Evolutionary conservation across 2,113 vertebrate genomes (phyloP).

Genomic region (Pimephales promelas): DNA sequence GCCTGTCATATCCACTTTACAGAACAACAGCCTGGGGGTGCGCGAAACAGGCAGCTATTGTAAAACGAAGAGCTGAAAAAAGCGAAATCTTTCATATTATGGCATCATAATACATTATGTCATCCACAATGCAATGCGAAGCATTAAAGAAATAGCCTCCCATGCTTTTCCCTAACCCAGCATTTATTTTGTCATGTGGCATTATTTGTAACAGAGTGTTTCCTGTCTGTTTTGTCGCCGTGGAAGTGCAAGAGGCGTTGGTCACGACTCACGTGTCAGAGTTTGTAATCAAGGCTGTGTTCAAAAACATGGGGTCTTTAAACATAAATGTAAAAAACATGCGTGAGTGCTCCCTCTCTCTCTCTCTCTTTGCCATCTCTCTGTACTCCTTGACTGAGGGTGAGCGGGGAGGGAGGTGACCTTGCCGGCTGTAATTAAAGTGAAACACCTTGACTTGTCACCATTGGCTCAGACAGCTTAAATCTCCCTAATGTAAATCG

Average conservation of each 20-base stretch:
- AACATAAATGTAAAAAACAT: conserved; percentile 70
- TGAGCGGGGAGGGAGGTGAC: conserved; percentile 76
- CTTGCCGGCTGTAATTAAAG: conserved; percentile 84
- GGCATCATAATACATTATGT: conserved; percentile 73
- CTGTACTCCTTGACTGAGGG: conserved; percentile 64
- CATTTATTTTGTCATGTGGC: conserved; percentile 75
- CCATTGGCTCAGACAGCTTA: conserved; percentile 81
- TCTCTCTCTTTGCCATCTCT: conserved; percentile 57
- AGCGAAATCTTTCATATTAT: conserved; percentile 71
- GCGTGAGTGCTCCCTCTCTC: conserved; percentile 45
- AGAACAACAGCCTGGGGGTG: conserved; percentile 67
- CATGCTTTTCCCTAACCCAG: conserved; percentile 48
- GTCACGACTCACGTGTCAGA: conserved; percentile 40
- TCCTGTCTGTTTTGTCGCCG: conserved; percentile 36
- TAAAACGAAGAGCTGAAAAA: conserved; percentile 59
- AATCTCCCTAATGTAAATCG: conserved; percentile 85
- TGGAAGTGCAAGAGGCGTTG: neutral
- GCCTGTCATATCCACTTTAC: conserved; percentile 73
- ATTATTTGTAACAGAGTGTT: conserved; percentile 71
- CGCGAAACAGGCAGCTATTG: conserved; percentile 56
- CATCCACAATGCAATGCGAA: conserved; percentile 66
- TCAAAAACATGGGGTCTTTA: conserved; percentile 53
- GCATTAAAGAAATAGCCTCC: conserved; percentile 70
- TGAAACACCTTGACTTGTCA: conserved; percentile 86
- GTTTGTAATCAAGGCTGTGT: conserved; percentile 37